Evolutionary conservation across 1,140 invertebrate genomes (phyloP), one percentile per base, ranked within the genome.

Genomic region (Carposina sasakii): DNA sequence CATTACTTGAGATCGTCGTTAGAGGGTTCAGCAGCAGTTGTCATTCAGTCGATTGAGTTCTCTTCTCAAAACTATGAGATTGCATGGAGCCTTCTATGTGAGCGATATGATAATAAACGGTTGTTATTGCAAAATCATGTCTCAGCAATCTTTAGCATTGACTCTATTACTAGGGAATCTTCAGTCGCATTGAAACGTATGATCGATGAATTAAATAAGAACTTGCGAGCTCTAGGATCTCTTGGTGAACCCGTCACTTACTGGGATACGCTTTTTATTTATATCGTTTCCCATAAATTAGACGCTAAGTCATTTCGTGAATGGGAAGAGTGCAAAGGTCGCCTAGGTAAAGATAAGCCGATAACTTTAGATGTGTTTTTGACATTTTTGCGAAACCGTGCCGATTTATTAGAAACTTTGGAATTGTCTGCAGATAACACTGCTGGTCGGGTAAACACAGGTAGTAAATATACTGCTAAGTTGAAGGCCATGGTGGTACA

Each of bases 321-420:
- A 13, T 39, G 36, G 36, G 20, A 39, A 21, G 36, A 39, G 15
- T 39, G 12, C 12, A 39, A 39, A 39, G 13, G 20, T n/a, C 33
- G 16, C 2, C 19, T 21, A 21, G 36, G 22, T n/a, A 21, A 39
- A 39, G 13, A 39, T 20, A 12, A 21, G 12, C 19, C 5, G 3
- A 2, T 39, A 21, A 3, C 17, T 15, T 39, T 12, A 12, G 23
- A 42, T 6, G 15, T 8, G 10, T 42, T 42, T 12, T 13, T 42
- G 9, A n/a, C 9, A 9, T 42, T 42, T 16, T 17, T 42, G 12
- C 40, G 40, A 1, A 42, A 42, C 12, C 40, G 24, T 26, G 22
- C 40, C 10, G 40, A 42, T 42, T 42, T 42, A 23, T 2, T 42
- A 6, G 40, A 42, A 16, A 42, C 40, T 3, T 26, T 42, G 15